Evolutionary conservation across 2,113 vertebrate species (phyloP), one percentile per base, ranked within the genome.

Genomic region (Hiodon tergisus): DNA sequence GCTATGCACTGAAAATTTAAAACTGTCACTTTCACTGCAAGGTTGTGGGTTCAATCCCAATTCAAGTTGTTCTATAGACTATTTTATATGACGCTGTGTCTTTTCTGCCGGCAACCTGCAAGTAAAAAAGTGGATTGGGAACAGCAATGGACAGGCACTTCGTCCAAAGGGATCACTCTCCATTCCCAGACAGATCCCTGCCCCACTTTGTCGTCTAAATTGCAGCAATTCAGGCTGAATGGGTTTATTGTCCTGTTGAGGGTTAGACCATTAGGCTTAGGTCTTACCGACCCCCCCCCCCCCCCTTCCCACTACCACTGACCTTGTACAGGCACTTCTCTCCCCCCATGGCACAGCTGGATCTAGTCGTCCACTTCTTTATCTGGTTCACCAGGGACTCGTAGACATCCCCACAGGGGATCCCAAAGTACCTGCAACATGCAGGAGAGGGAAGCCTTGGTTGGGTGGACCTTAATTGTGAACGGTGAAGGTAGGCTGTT

Each of bases 261-360:
- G 14, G 3, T 59, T 11, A 59, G 9, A 59, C 3, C 3, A 57
- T 11, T 8, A 8, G 6, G 6, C 11, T 57, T 57, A 11, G 11
- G 55, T 11, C 55, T 11, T 11, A 57, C 6, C 11, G 1, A 6
- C 6, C 6, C 2, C 55, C 55, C 5, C 5, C 59, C 59, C 7
- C 6, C 9, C 47, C 66, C 5, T 4, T 6, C 66, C 8, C 13
- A 6, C 5, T 10, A 57, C 17, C 57, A 51, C 66, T 16, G 3
- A 91, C 89, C 86, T 87, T 88, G 60, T 92, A 91, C 9, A 90
- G 81, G 61, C 89, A 92, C 74, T 71, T 85, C 83, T 90, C 83
- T 63, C 89, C 89, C 61, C 89, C 88, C 67, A 55, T 75, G 16
- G 73, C 75, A 78, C 90, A 92, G 70, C 84, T 77, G 8, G 80